Conservation (phyloP, 2,113 vertebrate genomes). For the Clarias gariepinus region DNA sequence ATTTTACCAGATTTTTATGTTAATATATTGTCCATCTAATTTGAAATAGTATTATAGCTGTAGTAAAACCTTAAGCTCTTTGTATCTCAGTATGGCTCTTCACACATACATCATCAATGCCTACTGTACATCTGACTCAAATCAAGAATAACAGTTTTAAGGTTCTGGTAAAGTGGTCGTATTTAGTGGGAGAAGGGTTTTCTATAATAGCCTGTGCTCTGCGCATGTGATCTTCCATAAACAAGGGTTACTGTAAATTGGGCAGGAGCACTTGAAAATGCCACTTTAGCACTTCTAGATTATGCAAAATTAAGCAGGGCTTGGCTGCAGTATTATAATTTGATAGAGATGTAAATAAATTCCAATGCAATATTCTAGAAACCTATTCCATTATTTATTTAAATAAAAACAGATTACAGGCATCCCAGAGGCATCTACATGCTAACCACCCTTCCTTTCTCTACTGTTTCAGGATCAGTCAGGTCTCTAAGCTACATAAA, state of each 20-base stretch:
- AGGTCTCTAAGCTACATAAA: not conserved
- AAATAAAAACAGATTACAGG: not conserved
- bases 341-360: not conserved
- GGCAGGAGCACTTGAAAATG: not conserved
- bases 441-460: not conserved
- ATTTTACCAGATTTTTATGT: not conserved
- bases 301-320: not conserved
- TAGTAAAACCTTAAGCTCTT: not conserved
- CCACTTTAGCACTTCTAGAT: not conserved
- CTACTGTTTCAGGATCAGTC: not conserved
- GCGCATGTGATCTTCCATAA: not conserved
- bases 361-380: not conserved
- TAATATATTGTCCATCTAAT: not conserved
- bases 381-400: not conserved
- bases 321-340: not conserved
- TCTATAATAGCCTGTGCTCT: not conserved
- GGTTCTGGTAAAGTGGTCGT: constrained; percentile 1
- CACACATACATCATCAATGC: not conserved
- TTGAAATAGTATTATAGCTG: constrained; percentile 8
- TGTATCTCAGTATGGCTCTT: constrained; percentile 1
- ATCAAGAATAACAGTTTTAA: constrained; percentile 10
- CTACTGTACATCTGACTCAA: constrained; percentile 6
- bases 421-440: not conserved
- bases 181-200: not conserved
- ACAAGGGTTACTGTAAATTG: not conserved